Base-by-base conservation (phyloP, 2,888 invertebrate species). In the Taenaris catops region DNA sequence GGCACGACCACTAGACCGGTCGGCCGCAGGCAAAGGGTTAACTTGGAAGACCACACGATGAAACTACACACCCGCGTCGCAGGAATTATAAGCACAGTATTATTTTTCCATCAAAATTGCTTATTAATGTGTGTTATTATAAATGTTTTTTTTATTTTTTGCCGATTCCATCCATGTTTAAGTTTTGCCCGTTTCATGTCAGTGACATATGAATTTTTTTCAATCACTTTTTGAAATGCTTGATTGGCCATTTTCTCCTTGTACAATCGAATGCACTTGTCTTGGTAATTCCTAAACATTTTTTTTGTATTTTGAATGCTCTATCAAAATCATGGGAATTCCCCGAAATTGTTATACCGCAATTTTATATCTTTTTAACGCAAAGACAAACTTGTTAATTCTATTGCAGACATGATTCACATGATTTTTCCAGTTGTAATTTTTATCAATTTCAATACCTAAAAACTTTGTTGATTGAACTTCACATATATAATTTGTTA, bases 11-110 rank as follows among this genome's bases (percentile, higher is more conserved):
- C 63, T 68, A 63, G 55, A 61, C 70, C 64, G 70, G 51, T 54
- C 51, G 56, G 67, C 68, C 63, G 70, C 73, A 61, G 63, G 69
- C 66, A 70, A 69, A 61, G 84, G 83, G 80, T 80, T 83, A 83
- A 79, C 81, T 79, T 83, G 86, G 84, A 81, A 71, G 83, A 80
- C 78, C 68, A 67, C 78, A 73, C 71, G 72, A 78, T 74, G 68
- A 68, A 76, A 70, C 72, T 70, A 76, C 79, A 75, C 75, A 81
- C 79, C 79, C 83, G 73, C 81, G 73, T 74, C 83, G 67, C 81
- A 79, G 83, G 86, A 84, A 60, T 54, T 58, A 63, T 64, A 56
- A 59, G 61, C 63, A 78, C 78, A 75, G 76, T 81, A 81, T 76
- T 63, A 62, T 63, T 71, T 61, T 69, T 71, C 68, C 63, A 74